These are phyloP conservation scores for Zootermopsis nevadensis DNA, from an alignment of 2,888 invertebrate genomes.

Conservation along the genomic window DNA sequence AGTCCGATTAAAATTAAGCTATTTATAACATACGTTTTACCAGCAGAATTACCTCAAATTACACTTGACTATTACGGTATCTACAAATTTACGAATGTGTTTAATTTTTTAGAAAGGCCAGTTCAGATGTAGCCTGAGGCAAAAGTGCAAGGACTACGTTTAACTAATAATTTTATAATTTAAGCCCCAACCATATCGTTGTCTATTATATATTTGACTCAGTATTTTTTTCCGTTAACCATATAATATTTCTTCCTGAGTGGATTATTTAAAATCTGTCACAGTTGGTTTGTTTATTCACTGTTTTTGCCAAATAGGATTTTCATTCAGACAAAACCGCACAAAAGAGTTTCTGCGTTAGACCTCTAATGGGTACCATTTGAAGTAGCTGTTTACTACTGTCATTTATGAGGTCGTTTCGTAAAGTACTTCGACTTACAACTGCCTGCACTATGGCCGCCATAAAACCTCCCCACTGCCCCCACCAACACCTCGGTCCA, in stretches of 20 bases:
- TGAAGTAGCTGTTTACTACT: conserved; percentile 41
- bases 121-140: too few species aligned
- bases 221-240: background rate
- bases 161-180: too few species aligned
- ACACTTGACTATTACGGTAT: too few species aligned
- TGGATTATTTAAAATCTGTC: background rate
- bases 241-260: background rate
- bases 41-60: too few species aligned
- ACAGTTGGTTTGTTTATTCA: background rate
- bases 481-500: background rate
- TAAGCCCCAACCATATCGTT: too few species aligned
- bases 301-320: background rate
- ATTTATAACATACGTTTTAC: too few species aligned
- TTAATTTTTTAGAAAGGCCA: too few species aligned
- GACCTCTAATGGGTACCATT: conserved; percentile 38
- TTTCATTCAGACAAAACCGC: conserved; percentile 23
- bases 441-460: conserved; percentile 40
- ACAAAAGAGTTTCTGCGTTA: conserved; percentile 25
- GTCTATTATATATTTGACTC: too few species aligned
- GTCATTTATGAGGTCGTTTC: conserved; percentile 42
- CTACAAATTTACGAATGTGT: too few species aligned
- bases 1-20: too few species aligned
- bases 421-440: conserved; percentile 41
- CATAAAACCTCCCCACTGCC: conserved; percentile 34
- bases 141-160: too few species aligned